phyloP scores from a whole-genome alignment of 2,888 invertebrate species.

The Thelaira solivaga region DNA sequence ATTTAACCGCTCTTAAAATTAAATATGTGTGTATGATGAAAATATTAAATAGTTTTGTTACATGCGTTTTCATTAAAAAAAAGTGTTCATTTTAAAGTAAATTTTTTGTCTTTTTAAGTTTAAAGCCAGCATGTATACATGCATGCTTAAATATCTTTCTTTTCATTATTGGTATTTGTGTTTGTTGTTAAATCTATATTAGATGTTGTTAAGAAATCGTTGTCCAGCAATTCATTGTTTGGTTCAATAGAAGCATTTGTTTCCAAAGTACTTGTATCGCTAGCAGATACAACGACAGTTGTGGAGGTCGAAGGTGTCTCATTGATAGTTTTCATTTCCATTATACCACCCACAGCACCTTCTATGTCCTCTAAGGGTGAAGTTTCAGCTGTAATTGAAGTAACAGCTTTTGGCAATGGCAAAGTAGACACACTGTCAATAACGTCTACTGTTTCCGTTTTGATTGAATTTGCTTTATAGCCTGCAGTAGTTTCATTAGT shows the following conservation, averaged over 20 bases:
- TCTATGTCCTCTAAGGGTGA: conserved; percentile 67
- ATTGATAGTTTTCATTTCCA: conserved; percentile 15
- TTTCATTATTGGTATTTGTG: conserved; percentile 60
- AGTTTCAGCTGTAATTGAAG: neutral
- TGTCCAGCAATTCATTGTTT: conserved; percentile 66
- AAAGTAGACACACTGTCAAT: conserved; percentile 12
- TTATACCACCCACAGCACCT: conserved; percentile 67
- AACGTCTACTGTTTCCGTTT: conserved; percentile 54
- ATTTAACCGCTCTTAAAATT: too few relatives aligned
- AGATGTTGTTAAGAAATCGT: conserved; percentile 66
- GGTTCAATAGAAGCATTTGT: conserved; percentile 43
- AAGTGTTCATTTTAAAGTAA: too few relatives aligned
- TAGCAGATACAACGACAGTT: conserved; percentile 21
- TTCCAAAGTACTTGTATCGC: conserved; percentile 45
- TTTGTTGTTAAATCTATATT: conserved; percentile 28
- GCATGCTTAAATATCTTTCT: conserved; percentile 54
- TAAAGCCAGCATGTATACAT: neutral
- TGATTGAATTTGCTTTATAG: conserved; percentile 71
- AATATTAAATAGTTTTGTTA: too few relatives aligned
- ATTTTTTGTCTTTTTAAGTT: neutral
- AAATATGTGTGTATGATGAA: too few relatives aligned
- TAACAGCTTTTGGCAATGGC: neutral
- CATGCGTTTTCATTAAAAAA: too few relatives aligned
- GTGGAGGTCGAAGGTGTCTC: conserved; percentile 1
- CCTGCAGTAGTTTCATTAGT: conserved; percentile 75